Conservation (phyloP, 1,140 invertebrate genomes). For the Brachionus rubens region DNA sequence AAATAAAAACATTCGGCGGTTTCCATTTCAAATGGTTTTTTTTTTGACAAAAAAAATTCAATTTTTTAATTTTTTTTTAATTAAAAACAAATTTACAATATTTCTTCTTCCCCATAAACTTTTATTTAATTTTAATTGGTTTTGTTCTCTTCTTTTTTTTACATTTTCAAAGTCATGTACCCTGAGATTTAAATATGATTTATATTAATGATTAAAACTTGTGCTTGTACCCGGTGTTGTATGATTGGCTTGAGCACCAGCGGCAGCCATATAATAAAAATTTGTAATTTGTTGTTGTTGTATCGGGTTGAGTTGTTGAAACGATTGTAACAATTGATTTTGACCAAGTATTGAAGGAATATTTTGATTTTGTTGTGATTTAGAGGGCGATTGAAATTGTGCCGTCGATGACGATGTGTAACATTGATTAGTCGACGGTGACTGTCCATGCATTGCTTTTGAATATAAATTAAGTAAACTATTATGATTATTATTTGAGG, state of each 20-base stretch:
- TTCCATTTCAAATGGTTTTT: no score
- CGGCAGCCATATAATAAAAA: slow-evolving; percentile 35
- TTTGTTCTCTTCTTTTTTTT: no score
- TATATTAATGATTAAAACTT: no score
- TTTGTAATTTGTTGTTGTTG: slow-evolving; percentile 18
- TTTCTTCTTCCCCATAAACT: no score
- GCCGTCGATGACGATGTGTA: background rate
- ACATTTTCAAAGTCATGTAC: no score
- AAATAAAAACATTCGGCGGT: no score
- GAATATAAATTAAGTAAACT: slow-evolving; percentile 12
- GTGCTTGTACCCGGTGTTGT: no score
- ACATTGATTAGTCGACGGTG: background rate
- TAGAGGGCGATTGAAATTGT: background rate
- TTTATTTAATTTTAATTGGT: no score
- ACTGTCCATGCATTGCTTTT: background rate
- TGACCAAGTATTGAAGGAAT: background rate
- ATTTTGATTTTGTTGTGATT: background rate
- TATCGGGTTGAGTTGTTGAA: slow-evolving; percentile 4
- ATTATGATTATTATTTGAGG: background rate
- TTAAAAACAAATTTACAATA: no score
- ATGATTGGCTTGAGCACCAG: no score
- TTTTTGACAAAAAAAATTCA: no score
- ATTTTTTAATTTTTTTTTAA: no score
- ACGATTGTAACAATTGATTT: slow-evolving; percentile 32
- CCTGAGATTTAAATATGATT: slow-evolving; percentile 3